Percentiles rank a stretch among this genome's conserved stretches.
phyloP scores from a whole-genome alignment of 2,888 invertebrate species.

The Leptinotarsa peninsularis region DNA sequence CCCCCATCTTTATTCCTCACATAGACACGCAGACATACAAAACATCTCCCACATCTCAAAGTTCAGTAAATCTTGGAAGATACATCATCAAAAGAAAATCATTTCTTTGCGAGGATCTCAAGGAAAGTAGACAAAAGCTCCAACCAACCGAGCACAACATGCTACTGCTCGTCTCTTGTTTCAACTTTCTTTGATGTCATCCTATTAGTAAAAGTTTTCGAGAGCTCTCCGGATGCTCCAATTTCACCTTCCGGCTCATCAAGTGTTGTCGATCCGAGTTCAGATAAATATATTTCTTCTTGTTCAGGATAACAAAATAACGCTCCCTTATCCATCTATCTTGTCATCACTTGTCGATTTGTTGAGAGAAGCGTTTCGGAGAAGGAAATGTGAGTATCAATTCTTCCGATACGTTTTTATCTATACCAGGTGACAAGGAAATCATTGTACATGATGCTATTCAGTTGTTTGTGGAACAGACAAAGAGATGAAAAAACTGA shows the following conservation, averaged over 20 bases:
- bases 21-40: not conserved
- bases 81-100: not conserved
- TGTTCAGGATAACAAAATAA: not conserved
- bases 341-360: not conserved
- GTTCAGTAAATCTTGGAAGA: not conserved
- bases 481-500: no score
- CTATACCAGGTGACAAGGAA: no score
- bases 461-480: no score
- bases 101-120: not conserved
- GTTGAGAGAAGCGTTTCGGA: not conserved
- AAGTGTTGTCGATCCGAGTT: not conserved
- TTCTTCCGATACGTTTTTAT: no score
- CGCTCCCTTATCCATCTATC: not conserved
- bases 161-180: not conserved
- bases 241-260: conserved; percentile 12
- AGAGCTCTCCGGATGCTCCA: not conserved
- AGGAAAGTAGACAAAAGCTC: conserved; percentile 1
- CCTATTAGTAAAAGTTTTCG: conserved; percentile 11
- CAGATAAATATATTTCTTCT: not conserved
- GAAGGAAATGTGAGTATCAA: no score
- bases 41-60: not conserved
- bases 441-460: no score
- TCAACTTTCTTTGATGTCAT: conserved; percentile 6
- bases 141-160: not conserved
- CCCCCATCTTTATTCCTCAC: not conserved